Percentiles rank a stretch among this genome's conserved stretches.
These are phyloP conservation scores for Clitarchus hookeri DNA, from an alignment of 2,888 invertebrate species.

Conservation along the genomic window DNA sequence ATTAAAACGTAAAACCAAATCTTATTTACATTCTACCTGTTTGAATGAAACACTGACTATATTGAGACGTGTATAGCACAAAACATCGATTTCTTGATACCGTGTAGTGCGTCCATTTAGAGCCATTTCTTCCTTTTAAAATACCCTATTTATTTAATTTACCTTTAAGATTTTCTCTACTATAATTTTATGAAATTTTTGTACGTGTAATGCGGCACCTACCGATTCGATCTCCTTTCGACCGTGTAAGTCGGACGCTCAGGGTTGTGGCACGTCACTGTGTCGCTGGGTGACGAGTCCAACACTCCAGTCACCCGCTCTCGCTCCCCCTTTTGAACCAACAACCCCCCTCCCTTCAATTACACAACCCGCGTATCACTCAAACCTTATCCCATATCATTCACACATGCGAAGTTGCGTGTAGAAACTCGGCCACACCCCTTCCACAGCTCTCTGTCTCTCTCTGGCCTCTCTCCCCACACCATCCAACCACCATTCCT, in stretches of 20 bases:
- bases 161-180: too few relatives aligned
- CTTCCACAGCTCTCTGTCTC: not conserved
- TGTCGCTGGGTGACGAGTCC: slow-evolving; percentile 14
- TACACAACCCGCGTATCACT: slow-evolving; percentile 10
- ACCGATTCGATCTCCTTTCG: not conserved
- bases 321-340: not conserved
- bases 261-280: not conserved
- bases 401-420: slow-evolving; percentile 26
- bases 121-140: too few relatives aligned
- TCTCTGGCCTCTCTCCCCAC: not conserved
- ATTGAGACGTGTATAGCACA: too few relatives aligned
- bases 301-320: not conserved
- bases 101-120: too few relatives aligned
- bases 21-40: too few relatives aligned
- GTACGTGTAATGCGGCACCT: not conserved
- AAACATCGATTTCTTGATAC: too few relatives aligned
- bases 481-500: not conserved
- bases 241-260: not conserved
- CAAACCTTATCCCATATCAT: slow-evolving; percentile 11
- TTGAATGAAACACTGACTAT: too few relatives aligned
- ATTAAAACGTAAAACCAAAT: too few relatives aligned
- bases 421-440: not conserved
- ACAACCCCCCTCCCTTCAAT: not conserved
- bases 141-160: too few relatives aligned
- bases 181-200: not conserved